Percentiles rank a stretch among this genome's conserved stretches.
Conservation (phyloP, 2,888 invertebrate species). For the Ennomos erosarius region DNA sequence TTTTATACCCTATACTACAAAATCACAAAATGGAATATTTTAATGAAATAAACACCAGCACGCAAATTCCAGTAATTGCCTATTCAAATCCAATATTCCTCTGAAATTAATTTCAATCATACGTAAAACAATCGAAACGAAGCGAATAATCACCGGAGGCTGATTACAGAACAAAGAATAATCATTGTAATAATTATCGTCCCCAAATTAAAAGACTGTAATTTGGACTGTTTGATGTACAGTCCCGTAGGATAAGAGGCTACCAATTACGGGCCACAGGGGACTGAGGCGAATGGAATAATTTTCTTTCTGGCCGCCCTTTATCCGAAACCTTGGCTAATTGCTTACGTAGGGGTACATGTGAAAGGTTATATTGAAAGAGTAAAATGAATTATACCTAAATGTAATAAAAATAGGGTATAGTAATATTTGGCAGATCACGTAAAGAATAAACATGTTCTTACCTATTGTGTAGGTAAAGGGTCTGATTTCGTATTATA, state of each 20-base stretch:
- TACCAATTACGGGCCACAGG: conserved; percentile 60
- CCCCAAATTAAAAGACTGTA: conserved; percentile 61
- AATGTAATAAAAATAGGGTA: too few relatives aligned
- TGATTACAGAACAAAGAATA: conserved; percentile 43
- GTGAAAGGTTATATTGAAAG: not conserved
- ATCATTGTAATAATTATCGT: conserved; percentile 57
- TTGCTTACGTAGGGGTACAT: conserved; percentile 50
- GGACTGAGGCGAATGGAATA: conserved; percentile 62
- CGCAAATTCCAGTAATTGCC: too few relatives aligned
- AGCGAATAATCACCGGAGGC: conserved; percentile 28
- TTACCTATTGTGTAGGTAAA: too few relatives aligned
- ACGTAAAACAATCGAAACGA: conserved; percentile 33
- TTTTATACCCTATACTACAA: too few relatives aligned
- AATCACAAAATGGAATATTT: too few relatives aligned
- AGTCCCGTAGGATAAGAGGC: conserved; percentile 52
- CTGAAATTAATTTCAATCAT: conserved; percentile 12
- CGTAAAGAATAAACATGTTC: too few relatives aligned
- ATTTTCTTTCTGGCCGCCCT: conserved; percentile 62
- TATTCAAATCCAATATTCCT: too few relatives aligned
- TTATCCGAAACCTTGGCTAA: conserved; percentile 60
- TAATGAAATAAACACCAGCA: too few relatives aligned
- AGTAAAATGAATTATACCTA: conserved; percentile 7
- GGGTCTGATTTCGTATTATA: too few relatives aligned
- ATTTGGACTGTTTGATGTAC: conserved; percentile 64
- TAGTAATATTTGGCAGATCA: too few relatives aligned